phyloP scores from a whole-genome alignment of 1,140 invertebrate species.

The Drosophila nikananu region DNA sequence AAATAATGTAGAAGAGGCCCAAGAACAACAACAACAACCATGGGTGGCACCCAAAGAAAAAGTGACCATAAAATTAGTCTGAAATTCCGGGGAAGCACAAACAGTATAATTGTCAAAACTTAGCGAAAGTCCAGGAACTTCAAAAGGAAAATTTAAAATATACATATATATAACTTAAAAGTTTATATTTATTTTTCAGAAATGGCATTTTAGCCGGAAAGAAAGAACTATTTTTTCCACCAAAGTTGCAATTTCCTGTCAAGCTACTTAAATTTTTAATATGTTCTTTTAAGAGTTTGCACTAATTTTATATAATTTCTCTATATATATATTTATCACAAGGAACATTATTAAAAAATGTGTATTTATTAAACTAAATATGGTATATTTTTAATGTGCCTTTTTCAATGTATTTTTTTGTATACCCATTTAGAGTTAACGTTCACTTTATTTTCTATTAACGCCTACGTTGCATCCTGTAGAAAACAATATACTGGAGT shows the following conservation, averaged over 20 bases:
- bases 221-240: neutral
- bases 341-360: no score
- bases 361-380: no score
- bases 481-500: no score
- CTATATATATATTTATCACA: no score
- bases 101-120: conserved; percentile 14
- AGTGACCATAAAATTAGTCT: conserved; percentile 49
- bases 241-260: neutral
- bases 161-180: neutral
- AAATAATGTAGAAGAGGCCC: conserved; percentile 10
- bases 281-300: neutral
- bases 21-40: conserved; percentile 30
- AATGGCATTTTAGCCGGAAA: neutral
- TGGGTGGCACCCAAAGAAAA: conserved; percentile 23
- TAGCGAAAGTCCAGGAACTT: conserved; percentile 12
- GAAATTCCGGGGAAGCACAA: conserved; percentile 22
- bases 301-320: neutral
- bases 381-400: neutral
- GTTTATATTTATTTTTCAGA: neutral
- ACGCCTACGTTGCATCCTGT: neutral
- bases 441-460: neutral
- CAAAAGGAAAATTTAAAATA: conserved; percentile 11
- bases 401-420: no score
- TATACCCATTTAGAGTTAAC: neutral
- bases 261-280: neutral